Evolutionary conservation across 2,888 invertebrate genomes (phyloP).

Genomic region (Ceramica pisi): DNA sequence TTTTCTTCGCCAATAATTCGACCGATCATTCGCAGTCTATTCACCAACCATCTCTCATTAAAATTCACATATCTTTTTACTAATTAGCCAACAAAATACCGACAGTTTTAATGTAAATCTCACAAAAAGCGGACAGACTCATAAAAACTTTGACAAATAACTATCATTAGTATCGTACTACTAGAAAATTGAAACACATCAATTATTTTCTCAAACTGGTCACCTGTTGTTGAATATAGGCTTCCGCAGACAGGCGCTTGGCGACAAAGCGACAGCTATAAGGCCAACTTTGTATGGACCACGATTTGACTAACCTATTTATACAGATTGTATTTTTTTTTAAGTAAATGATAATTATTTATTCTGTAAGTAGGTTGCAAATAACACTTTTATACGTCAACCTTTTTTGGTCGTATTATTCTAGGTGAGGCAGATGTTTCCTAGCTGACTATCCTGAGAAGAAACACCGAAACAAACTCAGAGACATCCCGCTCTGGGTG

Average conservation of each 20-base stretch:
- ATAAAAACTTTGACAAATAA: conserved; percentile 59
- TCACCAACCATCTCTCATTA: conserved; percentile 7
- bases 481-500: too few species aligned
- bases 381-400: too few species aligned
- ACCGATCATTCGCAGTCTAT: conserved; percentile 1
- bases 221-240: conserved; percentile 10
- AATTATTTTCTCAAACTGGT: conserved; percentile 39
- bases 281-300: too few species aligned
- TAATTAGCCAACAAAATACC: conserved; percentile 5
- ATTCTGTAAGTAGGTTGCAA: too few species aligned
- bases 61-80: conserved; percentile 6
- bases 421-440: too few species aligned
- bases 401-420: too few species aligned
- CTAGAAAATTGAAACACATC: conserved; percentile 50
- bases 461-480: too few species aligned
- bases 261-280: background rate
- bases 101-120: conserved; percentile 23
- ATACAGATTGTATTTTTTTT: too few species aligned
- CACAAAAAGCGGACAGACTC: conserved; percentile 31
- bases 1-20: too few species aligned
- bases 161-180: conserved; percentile 46
- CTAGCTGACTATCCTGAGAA: too few species aligned
- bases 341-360: too few species aligned
- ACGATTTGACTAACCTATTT: too few species aligned
- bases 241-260: background rate